phyloP scores from a whole-genome alignment of 2,113 vertebrate species.

The Okapia johnstoni region DNA sequence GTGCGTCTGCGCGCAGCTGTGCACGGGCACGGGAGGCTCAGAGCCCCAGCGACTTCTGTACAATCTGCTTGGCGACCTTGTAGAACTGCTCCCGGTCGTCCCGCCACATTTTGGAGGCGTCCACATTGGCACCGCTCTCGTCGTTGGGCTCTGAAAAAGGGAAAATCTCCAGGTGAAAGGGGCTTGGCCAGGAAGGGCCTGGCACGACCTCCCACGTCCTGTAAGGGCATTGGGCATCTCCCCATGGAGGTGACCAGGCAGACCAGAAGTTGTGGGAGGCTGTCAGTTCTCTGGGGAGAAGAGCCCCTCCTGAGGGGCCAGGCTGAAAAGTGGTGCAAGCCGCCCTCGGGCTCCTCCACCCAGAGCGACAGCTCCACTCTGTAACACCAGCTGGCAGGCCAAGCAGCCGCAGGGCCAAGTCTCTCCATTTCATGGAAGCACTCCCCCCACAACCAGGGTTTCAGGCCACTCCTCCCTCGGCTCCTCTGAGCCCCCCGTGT shows the following conservation, averaged over 20 bases:
- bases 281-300: fast-evolving
- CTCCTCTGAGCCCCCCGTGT: not conserved
- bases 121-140: slow-evolving; percentile 96
- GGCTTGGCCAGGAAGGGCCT: not conserved
- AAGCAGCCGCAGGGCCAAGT: fast-evolving
- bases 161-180: not conserved
- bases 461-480: fast-evolving
- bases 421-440: not conserved
- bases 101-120: slow-evolving; percentile 98
- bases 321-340: not conserved
- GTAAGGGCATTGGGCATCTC: fast-evolving
- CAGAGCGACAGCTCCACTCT: not conserved
- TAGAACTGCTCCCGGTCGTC: slow-evolving; percentile 96
- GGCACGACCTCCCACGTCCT: fast-evolving
- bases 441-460: fast-evolving
- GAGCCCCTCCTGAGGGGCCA: not conserved
- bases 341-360: too few species aligned
- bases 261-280: not conserved
- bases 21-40: slow-evolving; percentile 24
- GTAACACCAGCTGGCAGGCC: not conserved
- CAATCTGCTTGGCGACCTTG: slow-evolving; percentile 92
- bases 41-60: slow-evolving; percentile 94
- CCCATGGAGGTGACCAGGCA: not conserved
- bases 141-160: slow-evolving; percentile 92
- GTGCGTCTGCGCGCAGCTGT: fast-evolving